These are phyloP conservation scores for Cacoxenus indagator DNA, from an alignment of 2,888 invertebrate genomes.

Conservation along the genomic window DNA sequence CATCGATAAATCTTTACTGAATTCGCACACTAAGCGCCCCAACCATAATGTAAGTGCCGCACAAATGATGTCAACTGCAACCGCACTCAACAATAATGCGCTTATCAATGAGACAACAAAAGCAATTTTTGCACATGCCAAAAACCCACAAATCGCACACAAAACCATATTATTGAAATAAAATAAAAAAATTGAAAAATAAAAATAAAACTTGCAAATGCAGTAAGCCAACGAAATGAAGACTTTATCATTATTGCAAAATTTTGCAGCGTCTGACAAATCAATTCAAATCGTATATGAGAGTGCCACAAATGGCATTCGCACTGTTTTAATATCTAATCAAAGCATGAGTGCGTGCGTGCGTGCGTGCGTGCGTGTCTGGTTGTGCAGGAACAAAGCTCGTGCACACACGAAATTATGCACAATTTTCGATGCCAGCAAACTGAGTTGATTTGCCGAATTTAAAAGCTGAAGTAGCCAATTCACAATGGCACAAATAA, in stretches of 20 bases:
- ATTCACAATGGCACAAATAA: slow-evolving; percentile 49
- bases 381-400: not conserved
- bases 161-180: not conserved
- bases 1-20: not conserved
- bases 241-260: not conserved
- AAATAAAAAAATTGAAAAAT: too few relatives aligned
- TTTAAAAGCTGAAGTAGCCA: slow-evolving; percentile 10
- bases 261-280: slow-evolving; percentile 3
- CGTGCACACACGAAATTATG: too few relatives aligned
- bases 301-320: not conserved
- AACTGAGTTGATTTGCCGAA: not conserved
- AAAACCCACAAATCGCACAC: not conserved
- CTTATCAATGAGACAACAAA: not conserved
- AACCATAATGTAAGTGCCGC: not conserved
- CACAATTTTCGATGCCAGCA: too few relatives aligned
- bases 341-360: not conserved
- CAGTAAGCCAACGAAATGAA: not conserved
- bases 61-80: slow-evolving; percentile 7
- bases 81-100: not conserved
- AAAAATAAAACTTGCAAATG: not conserved
- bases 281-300: slow-evolving; percentile 1
- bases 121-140: not conserved
- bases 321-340: too few relatives aligned
- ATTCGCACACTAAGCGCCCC: not conserved
- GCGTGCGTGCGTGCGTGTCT: not conserved